Evolutionary conservation across 1,140 invertebrate genomes (phyloP), one percentile per base, ranked within the genome.

Genomic region (Dendrolimus punctatus): DNA sequence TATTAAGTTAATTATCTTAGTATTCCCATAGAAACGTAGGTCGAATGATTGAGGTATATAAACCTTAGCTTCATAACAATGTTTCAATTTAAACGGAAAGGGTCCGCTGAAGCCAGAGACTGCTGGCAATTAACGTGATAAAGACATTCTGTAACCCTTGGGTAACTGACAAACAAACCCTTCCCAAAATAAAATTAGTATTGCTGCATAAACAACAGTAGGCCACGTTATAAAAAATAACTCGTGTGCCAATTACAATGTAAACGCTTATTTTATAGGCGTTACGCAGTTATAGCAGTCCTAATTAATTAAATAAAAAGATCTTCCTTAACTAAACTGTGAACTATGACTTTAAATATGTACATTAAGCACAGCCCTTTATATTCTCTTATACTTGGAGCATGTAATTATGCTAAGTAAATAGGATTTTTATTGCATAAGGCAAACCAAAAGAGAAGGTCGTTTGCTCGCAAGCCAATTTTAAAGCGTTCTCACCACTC

Each of bases 371-470:
- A 43, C 8, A 9, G 8, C 59, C 58, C 58, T 70, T 78, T 73
- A 71, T 72, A 71, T 70, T 71, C 62, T 53, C 48, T 54, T 61
- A 53, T 47, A 58, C 54, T 69, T 58, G 59, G 67, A 57, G 63
- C 60, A 60, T 66, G 66, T 58, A 70, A 64, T 60, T 65, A 70
- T 57, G 66, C 60, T 50, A 52, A 54, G 57, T 59, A 77, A 79
- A 82, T 77, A 79, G 77, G 57, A 67, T 74, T 72, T 82, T 80
- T 82, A 79, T 66, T 52, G 72, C 63, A 55, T 52, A 47, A 64
- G 49, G 51, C 69, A 53, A 57, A 62, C 64, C 62, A 76, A 66
- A 79, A 66, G 67, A 64, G 60, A 62, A 73, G 71, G 59, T 60
- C 71, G 51, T 62, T 61, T 58, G 58, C 79, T 80, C 68, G 67